Evolutionary conservation across 1,140 invertebrate species (phyloP).

Genomic region (Ganaspis sp.): DNA sequence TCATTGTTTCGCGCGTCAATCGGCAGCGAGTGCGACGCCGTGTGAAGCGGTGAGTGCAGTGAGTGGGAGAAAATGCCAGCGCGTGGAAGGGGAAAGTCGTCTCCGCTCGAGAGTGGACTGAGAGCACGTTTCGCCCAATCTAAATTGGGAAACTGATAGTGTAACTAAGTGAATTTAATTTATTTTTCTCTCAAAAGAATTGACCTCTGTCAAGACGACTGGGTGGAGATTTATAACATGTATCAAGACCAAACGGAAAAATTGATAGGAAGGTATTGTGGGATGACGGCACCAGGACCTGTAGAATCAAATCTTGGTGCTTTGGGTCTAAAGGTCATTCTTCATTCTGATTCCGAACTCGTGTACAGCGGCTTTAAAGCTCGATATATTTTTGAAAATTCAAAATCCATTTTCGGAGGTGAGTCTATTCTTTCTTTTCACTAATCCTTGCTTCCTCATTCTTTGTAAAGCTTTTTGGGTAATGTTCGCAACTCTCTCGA

Average conservation of each 20-base stretch:
- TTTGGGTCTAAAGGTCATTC: constrained; percentile 86
- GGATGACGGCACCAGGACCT: constrained; percentile 89
- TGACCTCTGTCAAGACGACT: constrained; percentile 91
- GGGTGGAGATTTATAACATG: constrained; percentile 94
- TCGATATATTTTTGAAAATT: constrained; percentile 90
- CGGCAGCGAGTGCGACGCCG: too few relatives aligned
- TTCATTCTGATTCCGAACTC: constrained; percentile 88
- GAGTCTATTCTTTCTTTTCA: constrained; percentile 35
- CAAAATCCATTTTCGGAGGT: constrained; percentile 91
- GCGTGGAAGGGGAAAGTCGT: too few relatives aligned
- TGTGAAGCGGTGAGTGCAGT: too few relatives aligned
- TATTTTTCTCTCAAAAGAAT: constrained; percentile 75
- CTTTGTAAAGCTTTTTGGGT: too few relatives aligned
- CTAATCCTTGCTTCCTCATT: not conserved
- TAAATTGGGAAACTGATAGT: too few relatives aligned
- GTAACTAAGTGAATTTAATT: too few relatives aligned
- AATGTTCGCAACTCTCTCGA: too few relatives aligned
- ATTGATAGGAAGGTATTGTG: constrained; percentile 91
- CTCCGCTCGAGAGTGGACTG: too few relatives aligned
- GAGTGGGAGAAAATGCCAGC: too few relatives aligned
- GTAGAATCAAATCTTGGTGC: constrained; percentile 92
- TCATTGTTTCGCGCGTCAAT: too few relatives aligned
- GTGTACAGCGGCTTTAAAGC: constrained; percentile 95
- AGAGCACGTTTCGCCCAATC: too few relatives aligned
- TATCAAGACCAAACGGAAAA: constrained; percentile 87